Conservation (phyloP, 2,113 vertebrate genomes). For the Dascyllus trimaculatus region DNA sequence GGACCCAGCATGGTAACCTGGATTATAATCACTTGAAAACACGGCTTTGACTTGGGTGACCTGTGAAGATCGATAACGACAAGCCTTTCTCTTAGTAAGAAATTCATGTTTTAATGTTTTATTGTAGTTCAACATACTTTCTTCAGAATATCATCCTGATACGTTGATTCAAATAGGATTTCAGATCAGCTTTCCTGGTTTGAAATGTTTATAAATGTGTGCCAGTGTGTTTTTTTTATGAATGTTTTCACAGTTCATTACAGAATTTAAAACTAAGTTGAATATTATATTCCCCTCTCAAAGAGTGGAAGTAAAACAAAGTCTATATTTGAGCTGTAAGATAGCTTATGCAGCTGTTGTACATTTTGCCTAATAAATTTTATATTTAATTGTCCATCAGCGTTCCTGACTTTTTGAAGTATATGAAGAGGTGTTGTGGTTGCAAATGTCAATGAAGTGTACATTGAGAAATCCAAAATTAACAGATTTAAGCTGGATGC, state of each 20-base stretch:
- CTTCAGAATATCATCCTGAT: background rate
- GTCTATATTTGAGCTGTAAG: slow-evolving; percentile 82
- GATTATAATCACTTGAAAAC: slow-evolving; percentile 1
- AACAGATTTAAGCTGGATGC: background rate
- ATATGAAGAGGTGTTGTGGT: background rate
- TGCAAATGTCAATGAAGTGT: background rate
- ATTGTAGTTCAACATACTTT: background rate
- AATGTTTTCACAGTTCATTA: slow-evolving; percentile 83
- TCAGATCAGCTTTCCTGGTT: slow-evolving; percentile 65
- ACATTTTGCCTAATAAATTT: slow-evolving; percentile 87
- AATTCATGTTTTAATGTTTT: background rate
- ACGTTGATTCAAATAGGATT: slow-evolving; percentile 15
- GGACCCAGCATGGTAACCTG: background rate
- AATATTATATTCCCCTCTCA: slow-evolving; percentile 75
- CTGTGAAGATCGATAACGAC: background rate
- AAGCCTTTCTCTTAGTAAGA: background rate
- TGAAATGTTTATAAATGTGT: slow-evolving; percentile 65
- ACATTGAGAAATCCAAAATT: no score
- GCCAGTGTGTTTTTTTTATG: slow-evolving; percentile 79
- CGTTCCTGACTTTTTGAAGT: slow-evolving; percentile 19
- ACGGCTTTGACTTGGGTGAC: background rate
- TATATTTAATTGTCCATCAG: slow-evolving; percentile 80
- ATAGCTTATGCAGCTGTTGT: slow-evolving; percentile 84
- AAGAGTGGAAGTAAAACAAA: slow-evolving; percentile 77
- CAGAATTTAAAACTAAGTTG: slow-evolving; percentile 65